phyloP scores from a whole-genome alignment of 2,888 invertebrate genomes.

The Noctua comes region DNA sequence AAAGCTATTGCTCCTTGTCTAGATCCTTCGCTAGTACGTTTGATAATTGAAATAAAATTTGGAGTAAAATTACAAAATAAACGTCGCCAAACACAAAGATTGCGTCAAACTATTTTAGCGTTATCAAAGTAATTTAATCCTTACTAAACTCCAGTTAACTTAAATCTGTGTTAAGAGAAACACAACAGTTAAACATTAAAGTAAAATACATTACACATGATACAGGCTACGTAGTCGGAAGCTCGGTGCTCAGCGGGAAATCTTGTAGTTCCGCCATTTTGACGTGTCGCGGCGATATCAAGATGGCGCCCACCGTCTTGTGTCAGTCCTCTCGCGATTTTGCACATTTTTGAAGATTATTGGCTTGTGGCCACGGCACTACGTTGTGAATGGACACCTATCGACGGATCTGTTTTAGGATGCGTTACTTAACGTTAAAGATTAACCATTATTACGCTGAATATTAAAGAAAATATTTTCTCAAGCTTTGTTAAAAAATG shows the following conservation, averaged over 20 bases:
- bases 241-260: constrained; percentile 69
- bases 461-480: not conserved
- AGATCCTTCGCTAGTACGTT: not conserved
- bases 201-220: constrained; percentile 32
- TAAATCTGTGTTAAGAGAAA: constrained; percentile 11
- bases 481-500: not conserved
- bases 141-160: constrained; percentile 5
- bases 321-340: constrained; percentile 12
- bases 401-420: not conserved
- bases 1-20: not conserved
- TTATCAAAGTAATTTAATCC: not conserved
- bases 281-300: constrained; percentile 69
- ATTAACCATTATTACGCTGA: not conserved
- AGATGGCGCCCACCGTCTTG: constrained; percentile 64
- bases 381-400: not conserved
- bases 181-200: constrained; percentile 4
- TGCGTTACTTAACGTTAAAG: not conserved
- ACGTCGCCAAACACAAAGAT: not conserved
- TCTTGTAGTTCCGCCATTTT: constrained; percentile 67
- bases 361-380: not conserved
- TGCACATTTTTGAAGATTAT: constrained; percentile 2
- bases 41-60: too few relatives aligned
- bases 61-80: not conserved
- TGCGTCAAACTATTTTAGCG: not conserved
- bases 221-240: constrained; percentile 55